These are phyloP conservation scores for Drepana arcuata DNA, from an alignment of 1,140 invertebrate genomes.

Conservation along the genomic window DNA sequence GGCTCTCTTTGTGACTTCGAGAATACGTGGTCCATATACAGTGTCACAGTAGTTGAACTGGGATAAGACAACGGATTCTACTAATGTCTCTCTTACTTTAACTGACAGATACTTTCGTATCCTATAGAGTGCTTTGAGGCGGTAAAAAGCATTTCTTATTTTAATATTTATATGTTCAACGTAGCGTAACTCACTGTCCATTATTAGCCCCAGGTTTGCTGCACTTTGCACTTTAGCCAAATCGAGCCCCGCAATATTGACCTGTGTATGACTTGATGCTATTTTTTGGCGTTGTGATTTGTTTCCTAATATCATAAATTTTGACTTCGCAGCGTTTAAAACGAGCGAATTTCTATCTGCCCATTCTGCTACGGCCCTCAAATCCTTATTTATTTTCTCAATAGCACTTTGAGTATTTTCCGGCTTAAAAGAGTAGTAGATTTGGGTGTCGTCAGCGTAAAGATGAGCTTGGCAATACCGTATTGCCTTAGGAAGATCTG, in stretches of 20 bases:
- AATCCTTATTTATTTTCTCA: constrained; percentile 9
- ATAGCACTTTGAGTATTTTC: background rate
- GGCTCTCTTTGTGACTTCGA: background rate
- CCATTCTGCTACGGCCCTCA: constrained; percentile 7
- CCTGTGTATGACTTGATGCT: background rate
- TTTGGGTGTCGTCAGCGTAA: constrained; percentile 12
- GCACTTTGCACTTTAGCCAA: constrained; percentile 3
- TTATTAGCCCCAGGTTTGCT: constrained; percentile 10
- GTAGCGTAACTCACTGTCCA: constrained; percentile 11
- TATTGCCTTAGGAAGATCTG: constrained; percentile 6
- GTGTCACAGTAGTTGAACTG: constrained; percentile 13
- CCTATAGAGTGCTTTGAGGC: constrained; percentile 11
- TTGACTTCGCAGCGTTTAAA: constrained; percentile 13
- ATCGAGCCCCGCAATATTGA: constrained; percentile 2
- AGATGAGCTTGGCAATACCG: constrained; percentile 10
- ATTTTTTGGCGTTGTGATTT: constrained; percentile 3
- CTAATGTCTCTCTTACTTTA: constrained; percentile 2
- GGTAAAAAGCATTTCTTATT: constrained; percentile 13
- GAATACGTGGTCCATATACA: constrained; percentile 9
- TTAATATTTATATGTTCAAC: constrained; percentile 9
- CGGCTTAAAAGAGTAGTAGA: constrained; percentile 11
- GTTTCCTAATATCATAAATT: constrained; percentile 12
- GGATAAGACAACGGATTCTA: constrained; percentile 10
- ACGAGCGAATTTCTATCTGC: constrained; percentile 7
- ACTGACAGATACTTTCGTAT: constrained; percentile 6